A percentile compares a stretch with the other conserved stretches of the same genome.
Evolutionary conservation across 1,140 invertebrate genomes (phyloP).

Genomic region (Cyphomyrmex costatus): DNA sequence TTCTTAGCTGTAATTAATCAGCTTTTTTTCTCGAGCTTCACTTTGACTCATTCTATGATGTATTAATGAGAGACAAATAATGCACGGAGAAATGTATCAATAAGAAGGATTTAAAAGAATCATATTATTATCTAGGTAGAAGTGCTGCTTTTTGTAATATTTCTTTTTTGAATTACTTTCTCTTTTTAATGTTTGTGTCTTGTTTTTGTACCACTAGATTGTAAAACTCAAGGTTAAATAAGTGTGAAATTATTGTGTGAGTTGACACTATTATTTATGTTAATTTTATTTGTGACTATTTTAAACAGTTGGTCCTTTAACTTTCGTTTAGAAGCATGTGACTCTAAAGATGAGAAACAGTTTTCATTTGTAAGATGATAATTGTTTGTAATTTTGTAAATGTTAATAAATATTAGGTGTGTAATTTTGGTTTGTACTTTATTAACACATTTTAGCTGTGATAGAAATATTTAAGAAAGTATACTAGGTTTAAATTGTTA

Average conservation of each 20-base stretch:
- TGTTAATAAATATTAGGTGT: not conserved
- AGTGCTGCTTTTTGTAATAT: not conserved
- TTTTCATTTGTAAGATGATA: conserved; percentile 1
- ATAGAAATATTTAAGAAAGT: not conserved
- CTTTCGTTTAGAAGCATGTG: not conserved
- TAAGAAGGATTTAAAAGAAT: not conserved
- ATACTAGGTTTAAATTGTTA: not conserved
- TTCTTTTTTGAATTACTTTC: not conserved
- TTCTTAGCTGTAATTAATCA: not conserved
- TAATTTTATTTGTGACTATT: not conserved
- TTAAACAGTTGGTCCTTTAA: not conserved
- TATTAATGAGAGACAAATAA: not conserved
- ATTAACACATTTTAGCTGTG: not conserved
- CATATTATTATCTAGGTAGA: not conserved
- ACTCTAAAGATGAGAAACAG: not conserved
- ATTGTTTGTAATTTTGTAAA: not conserved
- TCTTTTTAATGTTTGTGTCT: not conserved
- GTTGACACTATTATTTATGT: not conserved
- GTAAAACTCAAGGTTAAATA: not conserved
- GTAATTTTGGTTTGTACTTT: conserved; percentile 2
- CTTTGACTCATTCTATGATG: not conserved
- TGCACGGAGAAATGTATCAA: not conserved
- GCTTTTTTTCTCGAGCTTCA: not conserved
- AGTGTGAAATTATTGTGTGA: not conserved
- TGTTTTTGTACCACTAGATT: not conserved